These are phyloP conservation scores for Dicycla oo DNA, from an alignment of 2,888 invertebrate genomes.

Conservation along the genomic window DNA sequence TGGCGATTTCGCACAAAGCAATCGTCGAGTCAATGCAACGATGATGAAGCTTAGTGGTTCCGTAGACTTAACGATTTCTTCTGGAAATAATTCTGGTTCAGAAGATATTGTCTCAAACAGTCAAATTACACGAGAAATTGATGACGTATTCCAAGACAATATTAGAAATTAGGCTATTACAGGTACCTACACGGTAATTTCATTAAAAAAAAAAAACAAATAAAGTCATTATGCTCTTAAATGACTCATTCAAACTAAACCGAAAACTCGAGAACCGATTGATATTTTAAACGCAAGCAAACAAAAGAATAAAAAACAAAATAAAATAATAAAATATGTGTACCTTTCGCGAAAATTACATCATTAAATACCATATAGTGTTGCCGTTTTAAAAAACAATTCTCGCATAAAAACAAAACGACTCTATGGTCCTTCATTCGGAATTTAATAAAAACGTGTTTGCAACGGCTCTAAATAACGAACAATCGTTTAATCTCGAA, in stretches of 20 bases:
- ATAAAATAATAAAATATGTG: conserved; percentile 32
- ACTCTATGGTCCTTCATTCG: conserved; percentile 45
- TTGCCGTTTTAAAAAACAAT: conserved; percentile 51
- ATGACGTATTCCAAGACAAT: no score
- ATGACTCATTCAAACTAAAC: conserved; percentile 39
- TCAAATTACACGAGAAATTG: no score
- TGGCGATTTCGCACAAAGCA: no score
- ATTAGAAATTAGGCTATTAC: no score
- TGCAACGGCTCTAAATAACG: conserved; percentile 56
- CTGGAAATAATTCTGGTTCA: no score
- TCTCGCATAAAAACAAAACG: conserved; percentile 46
- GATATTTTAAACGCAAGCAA: conserved; percentile 27
- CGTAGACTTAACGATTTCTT: no score
- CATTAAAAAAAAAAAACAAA: background rate
- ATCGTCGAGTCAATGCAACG: no score
- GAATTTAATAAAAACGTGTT: conserved; percentile 66
- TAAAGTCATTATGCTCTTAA: background rate
- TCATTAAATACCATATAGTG: conserved; percentile 55
- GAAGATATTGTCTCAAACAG: no score
- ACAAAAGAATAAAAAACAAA: conserved; percentile 9
- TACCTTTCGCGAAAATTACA: conserved; percentile 55
- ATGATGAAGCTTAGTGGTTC: no score
- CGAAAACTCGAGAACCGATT: conserved; percentile 21
- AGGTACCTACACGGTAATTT: no score
- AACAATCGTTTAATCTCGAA: conserved; percentile 77